phyloP scores from a whole-genome alignment of 2,797 vertebrate genomes.

The Liasis olivaceus region DNA sequence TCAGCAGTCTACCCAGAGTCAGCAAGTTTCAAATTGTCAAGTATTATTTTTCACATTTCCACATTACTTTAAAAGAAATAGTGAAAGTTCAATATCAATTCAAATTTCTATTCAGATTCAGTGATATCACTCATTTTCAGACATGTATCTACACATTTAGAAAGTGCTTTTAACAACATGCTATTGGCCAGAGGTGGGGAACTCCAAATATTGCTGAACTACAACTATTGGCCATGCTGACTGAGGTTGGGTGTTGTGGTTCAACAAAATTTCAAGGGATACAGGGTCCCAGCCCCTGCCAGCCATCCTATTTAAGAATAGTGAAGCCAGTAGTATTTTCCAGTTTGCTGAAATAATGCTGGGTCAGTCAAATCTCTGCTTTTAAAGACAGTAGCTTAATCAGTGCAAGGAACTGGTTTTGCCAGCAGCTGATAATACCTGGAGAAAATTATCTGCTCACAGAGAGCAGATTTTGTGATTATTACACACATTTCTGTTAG shows the following conservation, averaged over 20 bases:
- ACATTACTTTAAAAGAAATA: not conserved
- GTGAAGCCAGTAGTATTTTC: slow-evolving; percentile 40
- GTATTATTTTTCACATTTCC: slow-evolving; percentile 5
- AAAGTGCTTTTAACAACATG: slow-evolving; percentile 2
- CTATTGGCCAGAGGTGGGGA: slow-evolving; percentile 22
- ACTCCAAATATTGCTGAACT: not conserved
- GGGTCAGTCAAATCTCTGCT: not conserved
- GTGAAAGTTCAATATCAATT: slow-evolving; percentile 23
- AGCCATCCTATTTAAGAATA: slow-evolving; percentile 44
- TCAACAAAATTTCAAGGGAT: not conserved
- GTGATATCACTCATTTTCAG: slow-evolving; percentile 28
- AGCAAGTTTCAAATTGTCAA: slow-evolving; percentile 26
- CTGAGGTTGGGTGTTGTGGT: not conserved
- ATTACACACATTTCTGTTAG: slow-evolving; percentile 51
- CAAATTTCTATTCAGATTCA: slow-evolving; percentile 3
- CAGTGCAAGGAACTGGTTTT: slow-evolving; percentile 20
- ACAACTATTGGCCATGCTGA: not conserved
- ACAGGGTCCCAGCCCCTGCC: not conserved
- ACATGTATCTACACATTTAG: slow-evolving; percentile 32
- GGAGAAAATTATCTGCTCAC: not conserved
- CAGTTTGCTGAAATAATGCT: slow-evolving; percentile 14
- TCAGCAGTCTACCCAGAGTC: slow-evolving; percentile 35
- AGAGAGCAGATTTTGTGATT: slow-evolving; percentile 28
- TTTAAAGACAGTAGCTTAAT: slow-evolving; percentile 52
- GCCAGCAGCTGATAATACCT: slow-evolving; percentile 6